These are phyloP conservation scores for Zootoca vivipara DNA, from an alignment of 2,113 vertebrate species.

Conservation along the genomic window DNA sequence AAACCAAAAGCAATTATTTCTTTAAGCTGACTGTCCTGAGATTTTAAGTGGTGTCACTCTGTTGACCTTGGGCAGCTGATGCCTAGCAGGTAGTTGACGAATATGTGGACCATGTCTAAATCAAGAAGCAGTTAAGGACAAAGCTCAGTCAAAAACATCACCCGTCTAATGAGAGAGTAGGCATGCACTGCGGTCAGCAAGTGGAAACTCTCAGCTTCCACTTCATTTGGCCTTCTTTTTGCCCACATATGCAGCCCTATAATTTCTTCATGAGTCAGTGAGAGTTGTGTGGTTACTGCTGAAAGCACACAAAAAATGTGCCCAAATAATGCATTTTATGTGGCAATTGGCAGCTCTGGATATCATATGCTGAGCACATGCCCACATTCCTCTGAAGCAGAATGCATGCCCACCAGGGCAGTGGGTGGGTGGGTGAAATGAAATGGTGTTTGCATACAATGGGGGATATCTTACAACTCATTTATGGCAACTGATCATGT, in stretches of 20 bases:
- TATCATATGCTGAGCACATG: conserved; percentile 16
- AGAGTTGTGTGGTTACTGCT: conserved; percentile 21
- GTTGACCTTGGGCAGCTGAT: conserved; percentile 40
- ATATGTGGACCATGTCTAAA: conserved; percentile 54
- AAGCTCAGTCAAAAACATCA: conserved; percentile 42
- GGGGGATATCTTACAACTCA: not conserved
- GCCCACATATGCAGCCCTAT: conserved; percentile 6
- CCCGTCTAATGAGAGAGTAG: conserved; percentile 14
- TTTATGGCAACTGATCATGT: conserved; percentile 22
- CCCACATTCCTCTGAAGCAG: not conserved
- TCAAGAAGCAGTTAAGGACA: conserved; percentile 61
- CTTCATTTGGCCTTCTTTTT: conserved; percentile 19
- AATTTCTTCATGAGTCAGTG: conserved; percentile 21
- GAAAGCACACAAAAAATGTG: conserved; percentile 9
- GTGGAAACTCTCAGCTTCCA: conserved; percentile 13
- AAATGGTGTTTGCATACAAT: conserved; percentile 8
- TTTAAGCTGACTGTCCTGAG: conserved; percentile 10
- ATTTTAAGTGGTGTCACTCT: conserved; percentile 50
- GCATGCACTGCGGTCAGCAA: not conserved
- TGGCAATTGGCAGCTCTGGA: conserved; percentile 21
- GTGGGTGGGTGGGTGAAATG: no score
- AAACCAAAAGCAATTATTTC: no score
- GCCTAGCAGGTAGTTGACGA: conserved; percentile 66
- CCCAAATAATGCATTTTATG: conserved; percentile 23
- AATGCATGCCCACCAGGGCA: not conserved